phyloP scores from a whole-genome alignment of 2,113 vertebrate genomes.

The Leptobrachium leishanense region DNA sequence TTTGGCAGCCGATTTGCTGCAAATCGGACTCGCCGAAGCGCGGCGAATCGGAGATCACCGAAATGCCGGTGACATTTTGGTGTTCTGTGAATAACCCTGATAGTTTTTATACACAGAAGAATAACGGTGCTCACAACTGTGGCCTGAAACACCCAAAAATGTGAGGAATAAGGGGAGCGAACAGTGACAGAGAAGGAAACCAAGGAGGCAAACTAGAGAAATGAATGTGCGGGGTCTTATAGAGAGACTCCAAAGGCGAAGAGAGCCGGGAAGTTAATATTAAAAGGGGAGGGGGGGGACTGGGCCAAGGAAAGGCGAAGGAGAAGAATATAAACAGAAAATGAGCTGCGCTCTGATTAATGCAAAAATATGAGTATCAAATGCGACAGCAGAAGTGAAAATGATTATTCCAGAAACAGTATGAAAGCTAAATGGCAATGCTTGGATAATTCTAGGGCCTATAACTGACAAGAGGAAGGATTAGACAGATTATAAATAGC shows the following conservation, averaged over 20 bases:
- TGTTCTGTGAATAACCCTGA: too few species aligned
- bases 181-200: background rate
- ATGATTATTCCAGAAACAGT: constrained; percentile 41
- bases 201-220: background rate
- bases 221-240: background rate
- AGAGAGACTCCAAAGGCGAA: background rate
- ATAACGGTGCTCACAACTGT: too few species aligned
- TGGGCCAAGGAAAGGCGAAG: background rate
- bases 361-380: constrained; percentile 48
- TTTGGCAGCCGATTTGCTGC: too few species aligned
- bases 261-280: background rate
- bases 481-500: constrained; percentile 50
- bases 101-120: too few species aligned
- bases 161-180: too few species aligned
- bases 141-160: too few species aligned
- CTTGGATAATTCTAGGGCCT: constrained; percentile 39
- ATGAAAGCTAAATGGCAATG: constrained; percentile 46
- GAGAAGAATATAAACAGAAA: constrained; percentile 4
- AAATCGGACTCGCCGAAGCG: too few species aligned
- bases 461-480: constrained; percentile 48
- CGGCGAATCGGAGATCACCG: too few species aligned
- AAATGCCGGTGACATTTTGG: too few species aligned
- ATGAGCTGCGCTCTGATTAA: constrained; percentile 28
- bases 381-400: constrained; percentile 34
- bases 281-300: constrained; percentile 41